Evolutionary conservation across 2,113 vertebrate species (phyloP).

Genomic region (Anthoscopus minutus): DNA sequence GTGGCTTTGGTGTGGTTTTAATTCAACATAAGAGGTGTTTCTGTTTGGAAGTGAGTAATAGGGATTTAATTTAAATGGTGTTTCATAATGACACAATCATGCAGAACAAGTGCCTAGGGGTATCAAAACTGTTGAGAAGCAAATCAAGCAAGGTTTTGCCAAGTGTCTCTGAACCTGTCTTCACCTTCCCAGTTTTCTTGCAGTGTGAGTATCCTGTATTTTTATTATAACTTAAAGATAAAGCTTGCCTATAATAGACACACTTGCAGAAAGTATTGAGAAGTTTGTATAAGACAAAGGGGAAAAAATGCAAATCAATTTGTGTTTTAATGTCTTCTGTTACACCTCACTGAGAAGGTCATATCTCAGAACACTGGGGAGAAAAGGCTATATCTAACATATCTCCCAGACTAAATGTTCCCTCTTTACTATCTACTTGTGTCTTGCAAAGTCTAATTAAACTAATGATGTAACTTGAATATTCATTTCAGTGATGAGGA

Average conservation of each 20-base stretch:
- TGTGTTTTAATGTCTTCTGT: neutral
- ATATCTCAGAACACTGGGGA: neutral
- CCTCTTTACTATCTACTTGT: neutral
- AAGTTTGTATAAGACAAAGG: neutral
- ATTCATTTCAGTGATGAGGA: neutral
- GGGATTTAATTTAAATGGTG: neutral
- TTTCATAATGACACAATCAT: neutral
- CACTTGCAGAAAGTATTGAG: neutral
- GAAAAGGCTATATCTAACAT: neutral
- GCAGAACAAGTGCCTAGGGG: neutral
- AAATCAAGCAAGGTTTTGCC: neutral
- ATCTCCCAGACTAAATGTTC: neutral
- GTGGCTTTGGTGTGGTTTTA: neutral
- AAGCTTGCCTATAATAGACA: neutral
- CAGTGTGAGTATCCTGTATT: neutral
- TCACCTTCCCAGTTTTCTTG: neutral
- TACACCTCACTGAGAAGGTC: neutral
- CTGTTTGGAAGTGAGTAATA: neutral
- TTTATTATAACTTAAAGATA: neutral
- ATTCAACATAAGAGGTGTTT: neutral
- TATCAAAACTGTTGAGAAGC: neutral
- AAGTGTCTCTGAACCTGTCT: neutral
- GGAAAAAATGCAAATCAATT: neutral
- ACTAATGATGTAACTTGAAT: neutral
- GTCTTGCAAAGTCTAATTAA: neutral